Evolutionary conservation across 2,113 vertebrate genomes (phyloP).

Genomic region (Dasyurus viverrinus): DNA sequence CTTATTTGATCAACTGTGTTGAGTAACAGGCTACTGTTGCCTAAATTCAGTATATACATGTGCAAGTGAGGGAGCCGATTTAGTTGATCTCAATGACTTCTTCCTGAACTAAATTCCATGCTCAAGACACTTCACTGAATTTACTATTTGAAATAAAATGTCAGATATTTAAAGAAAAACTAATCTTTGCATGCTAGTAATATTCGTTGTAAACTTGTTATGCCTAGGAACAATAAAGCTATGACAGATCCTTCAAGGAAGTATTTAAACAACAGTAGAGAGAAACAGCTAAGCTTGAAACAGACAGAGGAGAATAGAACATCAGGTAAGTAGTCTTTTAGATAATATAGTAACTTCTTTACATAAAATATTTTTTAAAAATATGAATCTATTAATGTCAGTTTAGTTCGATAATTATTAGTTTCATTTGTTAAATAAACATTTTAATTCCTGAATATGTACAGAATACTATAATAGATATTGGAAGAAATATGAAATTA

Average conservation of each 20-base stretch:
- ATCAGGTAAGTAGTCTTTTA: conserved; percentile 86
- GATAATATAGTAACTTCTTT: conserved; percentile 1
- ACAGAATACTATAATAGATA: neutral
- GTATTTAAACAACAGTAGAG: conserved; percentile 92
- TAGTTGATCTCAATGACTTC: neutral
- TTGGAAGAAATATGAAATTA: neutral
- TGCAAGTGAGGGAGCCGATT: neutral
- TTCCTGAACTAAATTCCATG: neutral
- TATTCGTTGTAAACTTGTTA: conserved; percentile 60
- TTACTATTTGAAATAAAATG: conserved; percentile 38
- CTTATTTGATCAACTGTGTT: neutral
- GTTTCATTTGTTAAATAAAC: neutral
- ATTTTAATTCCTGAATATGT: neutral
- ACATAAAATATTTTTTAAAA: conserved; percentile 19
- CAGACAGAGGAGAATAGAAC: conserved; percentile 92
- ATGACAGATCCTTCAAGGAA: conserved; percentile 92
- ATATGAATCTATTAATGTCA: neutral
- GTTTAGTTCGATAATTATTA: neutral
- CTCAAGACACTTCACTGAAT: neutral
- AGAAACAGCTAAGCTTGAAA: conserved; percentile 92
- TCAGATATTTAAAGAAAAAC: conserved; percentile 28
- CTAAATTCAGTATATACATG: neutral
- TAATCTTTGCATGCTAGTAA: neutral
- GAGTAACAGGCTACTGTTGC: neutral
- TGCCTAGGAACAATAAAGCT: conserved; percentile 95